Conservation (phyloP, 2,113 vertebrate genomes). For the Scatophagus argus region DNA sequence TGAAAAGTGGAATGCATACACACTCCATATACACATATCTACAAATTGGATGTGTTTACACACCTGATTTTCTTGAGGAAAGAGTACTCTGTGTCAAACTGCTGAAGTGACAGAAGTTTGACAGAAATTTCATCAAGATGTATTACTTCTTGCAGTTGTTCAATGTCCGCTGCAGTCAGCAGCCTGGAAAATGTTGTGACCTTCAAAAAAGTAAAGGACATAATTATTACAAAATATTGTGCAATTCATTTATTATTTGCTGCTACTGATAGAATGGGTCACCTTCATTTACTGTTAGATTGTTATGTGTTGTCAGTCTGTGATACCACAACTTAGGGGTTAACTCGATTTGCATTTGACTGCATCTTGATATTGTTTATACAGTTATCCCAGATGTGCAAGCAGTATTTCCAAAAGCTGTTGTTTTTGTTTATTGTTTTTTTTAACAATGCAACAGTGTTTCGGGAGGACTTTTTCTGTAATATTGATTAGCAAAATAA, state of each 20-base stretch:
- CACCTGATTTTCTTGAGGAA: constrained; percentile 90
- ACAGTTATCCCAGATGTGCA: no score
- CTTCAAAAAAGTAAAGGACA: constrained; percentile 67
- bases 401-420: no score
- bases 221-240: neutral
- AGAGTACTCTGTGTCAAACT: constrained; percentile 90
- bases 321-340: no score
- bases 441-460: no score
- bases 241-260: neutral
- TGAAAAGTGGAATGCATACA: no score
- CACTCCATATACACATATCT: no score
- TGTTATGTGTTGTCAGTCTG: neutral
- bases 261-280: neutral
- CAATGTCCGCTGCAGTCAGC: constrained; percentile 83
- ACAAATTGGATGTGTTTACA: no score
- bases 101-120: constrained; percentile 86
- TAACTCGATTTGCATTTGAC: no score
- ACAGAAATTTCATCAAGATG: neutral
- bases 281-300: neutral
- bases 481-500: no score
- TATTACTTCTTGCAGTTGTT: constrained; percentile 19
- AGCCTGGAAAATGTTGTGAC: constrained; percentile 93
- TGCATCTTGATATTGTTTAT: no score
- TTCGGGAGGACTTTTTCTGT: no score
- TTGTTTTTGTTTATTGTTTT: no score